Conservation (phyloP, 2,113 vertebrate species). For the Lampris megalopsis region DNA sequence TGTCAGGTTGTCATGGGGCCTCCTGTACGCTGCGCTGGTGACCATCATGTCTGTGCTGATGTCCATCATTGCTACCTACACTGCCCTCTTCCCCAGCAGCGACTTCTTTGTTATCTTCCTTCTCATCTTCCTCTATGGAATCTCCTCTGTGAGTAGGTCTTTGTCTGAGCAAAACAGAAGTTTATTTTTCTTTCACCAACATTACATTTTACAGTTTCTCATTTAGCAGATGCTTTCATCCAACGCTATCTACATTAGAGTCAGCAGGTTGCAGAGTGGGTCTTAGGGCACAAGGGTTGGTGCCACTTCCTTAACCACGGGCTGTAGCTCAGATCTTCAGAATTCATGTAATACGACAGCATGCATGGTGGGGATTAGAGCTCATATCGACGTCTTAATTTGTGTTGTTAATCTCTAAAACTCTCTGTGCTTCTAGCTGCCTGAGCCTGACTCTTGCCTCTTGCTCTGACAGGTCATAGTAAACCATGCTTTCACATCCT, state of each 20-base stretch:
- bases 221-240: no score
- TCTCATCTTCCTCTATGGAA: conserved; percentile 95
- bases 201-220: no score
- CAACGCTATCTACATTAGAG: no score
- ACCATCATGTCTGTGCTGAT: conserved; percentile 95
- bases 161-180: not conserved
- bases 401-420: not conserved
- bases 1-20: conserved; percentile 95
- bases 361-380: not conserved
- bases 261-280: no score
- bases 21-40: conserved; percentile 92
- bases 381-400: conserved; percentile 1
- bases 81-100: conserved; percentile 93
- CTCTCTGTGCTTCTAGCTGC: not conserved
- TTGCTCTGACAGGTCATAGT: not conserved
- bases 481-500: not conserved
- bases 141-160: conserved; percentile 90
- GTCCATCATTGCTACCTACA: conserved; percentile 92
- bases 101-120: conserved; percentile 92
- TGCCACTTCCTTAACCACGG: not conserved
- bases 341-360: not conserved
- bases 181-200: no score
- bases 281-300: not conserved
- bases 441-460: not conserved
- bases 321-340: not conserved